Conservation (phyloP, 2,797 vertebrate species). For the Xerus rutilus region DNA sequence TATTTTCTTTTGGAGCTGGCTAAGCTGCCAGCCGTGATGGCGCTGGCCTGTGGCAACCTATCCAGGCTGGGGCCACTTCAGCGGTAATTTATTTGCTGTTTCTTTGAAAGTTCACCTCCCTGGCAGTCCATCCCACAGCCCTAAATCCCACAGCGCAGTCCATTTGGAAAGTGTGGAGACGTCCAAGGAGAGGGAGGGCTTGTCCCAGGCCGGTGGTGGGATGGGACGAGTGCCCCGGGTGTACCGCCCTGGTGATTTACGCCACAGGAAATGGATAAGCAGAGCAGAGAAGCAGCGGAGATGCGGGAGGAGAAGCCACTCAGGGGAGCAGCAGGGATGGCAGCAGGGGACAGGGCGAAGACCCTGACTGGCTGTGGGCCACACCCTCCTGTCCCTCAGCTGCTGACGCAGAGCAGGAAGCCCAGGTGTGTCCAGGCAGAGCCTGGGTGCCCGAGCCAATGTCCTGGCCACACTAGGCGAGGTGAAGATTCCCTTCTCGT, state of each 20-base stretch:
- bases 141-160: neutral
- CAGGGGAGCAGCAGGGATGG: neutral
- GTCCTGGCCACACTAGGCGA: rapidly evolving
- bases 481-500: neutral
- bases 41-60: slow-evolving; percentile 49
- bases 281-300: neutral
- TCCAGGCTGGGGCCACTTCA: slow-evolving; percentile 57
- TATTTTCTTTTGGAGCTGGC: slow-evolving; percentile 75
- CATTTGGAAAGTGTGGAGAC: neutral
- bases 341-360: neutral
- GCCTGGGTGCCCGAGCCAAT: neutral
- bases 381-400: rapidly evolving
- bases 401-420: neutral
- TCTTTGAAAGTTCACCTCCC: slow-evolving; percentile 65
- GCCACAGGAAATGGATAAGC: neutral
- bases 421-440: neutral
- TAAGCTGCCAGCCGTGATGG: slow-evolving; percentile 60
- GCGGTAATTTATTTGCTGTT: slow-evolving; percentile 50
- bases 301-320: rapidly evolving
- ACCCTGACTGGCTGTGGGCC: rapidly evolving
- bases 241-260: neutral
- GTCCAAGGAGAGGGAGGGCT: neutral
- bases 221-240: rapidly evolving
- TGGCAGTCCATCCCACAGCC: neutral
- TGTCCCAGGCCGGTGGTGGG: neutral